Evolutionary conservation across 2,113 vertebrate species (phyloP), one percentile per base, ranked within the genome.

Genomic region (Dipodomys ordii): DNA sequence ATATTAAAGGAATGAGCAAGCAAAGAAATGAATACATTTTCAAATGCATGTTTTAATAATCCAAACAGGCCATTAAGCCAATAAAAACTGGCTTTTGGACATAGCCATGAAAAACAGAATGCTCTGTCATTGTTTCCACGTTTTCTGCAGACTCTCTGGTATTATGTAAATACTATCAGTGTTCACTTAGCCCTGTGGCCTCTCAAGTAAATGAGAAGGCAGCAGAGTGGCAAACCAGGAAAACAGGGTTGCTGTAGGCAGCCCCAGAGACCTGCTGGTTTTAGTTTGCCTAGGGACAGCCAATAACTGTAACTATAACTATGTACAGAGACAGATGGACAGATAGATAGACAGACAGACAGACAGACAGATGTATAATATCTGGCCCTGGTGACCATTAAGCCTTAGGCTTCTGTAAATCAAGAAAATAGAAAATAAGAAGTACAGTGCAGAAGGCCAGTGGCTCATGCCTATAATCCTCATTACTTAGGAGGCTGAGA

Each of bases 11-110:
- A 86, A 83, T 12, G 13, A 94, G 85, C 20, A 80, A 91, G 20
- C n/a, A 64, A 87, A 39, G 62, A 11, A 91, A 65, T 44, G 39
- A 93, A 65, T 65, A 35, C 16, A 87, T 81, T 87, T 39, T 81
- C 60, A 91, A 74, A 28, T 22, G 39, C 46, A 68, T 60, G 72
- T 44, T 46, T 0, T 72, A 22, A 46, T 87, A 92, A n/a, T 83
- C 15, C n/a, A 67, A 93, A 85, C 32, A 86, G 22, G 80, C 9
- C n/a, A 78, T 60, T 18, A 73, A 80, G 16, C 83, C 57, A 35
- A n/a, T 62, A 49, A 83, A 81, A 87, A 82, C 30, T 83, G 27
- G 10, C 0, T 73, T 20, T 77, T 69, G n/a, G 68, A 82, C n/a
- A 49, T 19, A 25, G 57, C 30, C 20, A 64, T 80, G n/a, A 44